These are phyloP conservation scores for Torymus texanus DNA, from an alignment of 2,888 invertebrate genomes.

Conservation along the genomic window DNA sequence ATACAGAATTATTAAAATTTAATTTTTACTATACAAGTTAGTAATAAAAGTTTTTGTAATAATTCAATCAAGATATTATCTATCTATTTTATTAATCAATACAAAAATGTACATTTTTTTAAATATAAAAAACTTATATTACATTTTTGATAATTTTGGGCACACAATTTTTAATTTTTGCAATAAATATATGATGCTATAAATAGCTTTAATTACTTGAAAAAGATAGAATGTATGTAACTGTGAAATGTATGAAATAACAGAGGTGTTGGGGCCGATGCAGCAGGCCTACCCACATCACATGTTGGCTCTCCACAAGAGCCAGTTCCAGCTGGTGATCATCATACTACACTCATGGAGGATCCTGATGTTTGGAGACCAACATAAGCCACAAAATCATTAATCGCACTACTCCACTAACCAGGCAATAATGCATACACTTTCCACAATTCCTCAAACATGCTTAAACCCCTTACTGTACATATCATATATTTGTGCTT, in stretches of 20 bases:
- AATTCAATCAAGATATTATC: no score
- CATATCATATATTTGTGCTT: constrained; percentile 5
- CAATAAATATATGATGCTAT: constrained; percentile 13
- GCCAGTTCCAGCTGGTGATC: constrained; percentile 80
- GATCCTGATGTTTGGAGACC: constrained; percentile 96
- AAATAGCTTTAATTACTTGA: neutral
- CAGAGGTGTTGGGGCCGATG: constrained; percentile 86
- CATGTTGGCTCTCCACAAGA: constrained; percentile 81
- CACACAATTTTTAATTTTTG: constrained; percentile 7
- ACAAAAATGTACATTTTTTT: no score
- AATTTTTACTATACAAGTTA: no score
- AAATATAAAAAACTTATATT: no score
- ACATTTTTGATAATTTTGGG: constrained; percentile 7
- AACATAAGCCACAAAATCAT: constrained; percentile 81
- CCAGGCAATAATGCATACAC: constrained; percentile 71
- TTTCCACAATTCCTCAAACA: constrained; percentile 40
- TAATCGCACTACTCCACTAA: constrained; percentile 72
- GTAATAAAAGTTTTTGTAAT: no score
- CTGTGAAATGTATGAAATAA: constrained; percentile 61
- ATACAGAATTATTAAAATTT: no score
- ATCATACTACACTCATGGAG: constrained; percentile 91
- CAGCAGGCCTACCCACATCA: constrained; percentile 82
- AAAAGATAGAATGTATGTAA: constrained; percentile 34
- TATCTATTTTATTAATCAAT: no score
- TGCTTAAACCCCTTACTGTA: constrained; percentile 23